These are phyloP conservation scores for Gobius niger DNA, from an alignment of 2,113 vertebrate genomes.

Conservation along the genomic window DNA sequence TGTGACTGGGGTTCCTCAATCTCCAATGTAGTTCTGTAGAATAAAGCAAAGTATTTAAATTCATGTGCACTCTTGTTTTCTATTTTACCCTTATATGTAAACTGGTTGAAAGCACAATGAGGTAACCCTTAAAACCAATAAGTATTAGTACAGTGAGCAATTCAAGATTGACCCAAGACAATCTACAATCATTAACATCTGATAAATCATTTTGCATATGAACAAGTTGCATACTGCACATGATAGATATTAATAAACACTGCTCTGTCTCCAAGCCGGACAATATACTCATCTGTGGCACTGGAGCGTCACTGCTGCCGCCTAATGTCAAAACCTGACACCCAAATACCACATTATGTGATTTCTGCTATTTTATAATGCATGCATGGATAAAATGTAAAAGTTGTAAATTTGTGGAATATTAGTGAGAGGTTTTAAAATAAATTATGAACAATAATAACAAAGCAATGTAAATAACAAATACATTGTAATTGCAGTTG, in stretches of 20 bases:
- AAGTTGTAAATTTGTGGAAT: neutral
- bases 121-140: too few species aligned
- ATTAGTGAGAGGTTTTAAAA: neutral
- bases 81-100: conserved; percentile 3
- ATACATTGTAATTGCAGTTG: too few species aligned
- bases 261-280: neutral
- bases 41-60: conserved; percentile 68
- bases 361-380: neutral
- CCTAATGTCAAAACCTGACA: conserved; percentile 23
- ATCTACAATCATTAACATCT: too few species aligned
- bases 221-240: too few species aligned
- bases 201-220: too few species aligned
- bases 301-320: conserved; percentile 12
- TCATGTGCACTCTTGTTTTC: conserved; percentile 38
- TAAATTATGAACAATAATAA: neutral
- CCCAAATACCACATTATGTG: neutral
- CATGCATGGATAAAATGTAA: neutral
- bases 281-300: neutral
- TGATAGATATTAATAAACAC: neutral
- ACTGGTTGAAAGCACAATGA: too few species aligned
- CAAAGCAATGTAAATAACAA: neutral
- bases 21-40: conserved; percentile 59
- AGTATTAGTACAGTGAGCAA: too few species aligned
- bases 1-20: conserved; percentile 38
- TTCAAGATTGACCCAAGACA: too few species aligned